phyloP scores from a whole-genome alignment of 2,888 invertebrate genomes.

The Lasioglossum villosulum region DNA sequence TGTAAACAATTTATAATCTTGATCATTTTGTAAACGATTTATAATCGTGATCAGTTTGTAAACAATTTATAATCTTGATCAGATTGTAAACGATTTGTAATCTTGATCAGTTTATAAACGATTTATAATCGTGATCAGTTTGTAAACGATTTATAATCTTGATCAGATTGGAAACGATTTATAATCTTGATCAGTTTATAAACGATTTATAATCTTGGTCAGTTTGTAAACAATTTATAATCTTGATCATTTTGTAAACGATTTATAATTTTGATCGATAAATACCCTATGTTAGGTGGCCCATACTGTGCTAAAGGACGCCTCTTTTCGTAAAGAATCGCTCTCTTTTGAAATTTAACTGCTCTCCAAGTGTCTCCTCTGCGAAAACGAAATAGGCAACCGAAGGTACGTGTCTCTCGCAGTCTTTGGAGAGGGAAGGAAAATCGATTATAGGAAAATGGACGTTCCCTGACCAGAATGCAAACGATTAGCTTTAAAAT shows the following conservation, averaged over 20 bases:
- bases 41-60: neutral
- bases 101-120: neutral
- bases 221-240: neutral
- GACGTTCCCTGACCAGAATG: neutral
- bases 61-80: no score
- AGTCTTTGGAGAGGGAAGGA: neutral
- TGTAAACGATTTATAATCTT: neutral
- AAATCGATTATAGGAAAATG: neutral
- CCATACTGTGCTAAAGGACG: neutral
- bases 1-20: neutral
- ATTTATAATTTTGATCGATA: no score
- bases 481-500: conserved; percentile 50
- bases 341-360: neutral
- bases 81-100: neutral
- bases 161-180: no score
- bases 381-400: neutral
- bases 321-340: neutral
- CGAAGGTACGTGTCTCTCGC: neutral
- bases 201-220: no score
- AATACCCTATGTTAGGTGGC: neutral
- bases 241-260: neutral
- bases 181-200: neutral
- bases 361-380: neutral
- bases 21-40: no score
- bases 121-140: no score